Percentiles rank a stretch among this genome's conserved stretches.
Evolutionary conservation across 2,113 vertebrate species (phyloP).

Genomic region (Crypturellus undulatus): DNA sequence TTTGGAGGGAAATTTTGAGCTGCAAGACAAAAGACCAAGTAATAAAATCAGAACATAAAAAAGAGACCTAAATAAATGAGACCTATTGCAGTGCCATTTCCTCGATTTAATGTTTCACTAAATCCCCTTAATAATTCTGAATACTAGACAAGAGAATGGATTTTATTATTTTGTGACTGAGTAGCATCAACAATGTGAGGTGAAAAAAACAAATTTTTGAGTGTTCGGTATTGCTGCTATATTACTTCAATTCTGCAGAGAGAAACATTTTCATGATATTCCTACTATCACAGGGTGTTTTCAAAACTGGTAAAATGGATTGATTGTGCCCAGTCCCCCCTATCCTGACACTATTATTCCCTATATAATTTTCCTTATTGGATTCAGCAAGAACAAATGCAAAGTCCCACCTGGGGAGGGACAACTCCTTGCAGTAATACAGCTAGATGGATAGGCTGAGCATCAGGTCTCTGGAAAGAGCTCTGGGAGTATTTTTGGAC

Average conservation of each 20-base stretch:
- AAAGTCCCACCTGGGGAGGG: neutral
- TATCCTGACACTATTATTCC: neutral
- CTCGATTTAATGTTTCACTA: conserved; percentile 39
- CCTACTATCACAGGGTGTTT: neutral
- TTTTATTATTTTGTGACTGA: conserved; percentile 20
- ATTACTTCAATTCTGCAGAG: too few relatives aligned
- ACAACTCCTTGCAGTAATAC: neutral
- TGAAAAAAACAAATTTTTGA: neutral
- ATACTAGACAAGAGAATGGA: neutral
- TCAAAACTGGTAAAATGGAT: conserved; percentile 8
- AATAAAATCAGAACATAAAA: neutral
- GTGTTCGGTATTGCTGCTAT: neutral
- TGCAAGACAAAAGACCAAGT: neutral
- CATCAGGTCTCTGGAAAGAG: neutral
- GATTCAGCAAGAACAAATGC: neutral
- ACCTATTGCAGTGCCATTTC: neutral
- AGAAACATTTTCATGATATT: neutral
- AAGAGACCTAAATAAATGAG: neutral
- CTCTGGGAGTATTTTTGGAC: neutral
- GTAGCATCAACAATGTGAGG: neutral
- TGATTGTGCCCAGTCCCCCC: neutral
- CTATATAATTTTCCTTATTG: neutral
- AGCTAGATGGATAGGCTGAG: neutral
- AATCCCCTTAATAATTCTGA: conserved; percentile 3
- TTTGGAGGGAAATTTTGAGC: neutral